Base-by-base conservation (phyloP, 2,888 invertebrate species). In the Mycalesis mineus region DNA sequence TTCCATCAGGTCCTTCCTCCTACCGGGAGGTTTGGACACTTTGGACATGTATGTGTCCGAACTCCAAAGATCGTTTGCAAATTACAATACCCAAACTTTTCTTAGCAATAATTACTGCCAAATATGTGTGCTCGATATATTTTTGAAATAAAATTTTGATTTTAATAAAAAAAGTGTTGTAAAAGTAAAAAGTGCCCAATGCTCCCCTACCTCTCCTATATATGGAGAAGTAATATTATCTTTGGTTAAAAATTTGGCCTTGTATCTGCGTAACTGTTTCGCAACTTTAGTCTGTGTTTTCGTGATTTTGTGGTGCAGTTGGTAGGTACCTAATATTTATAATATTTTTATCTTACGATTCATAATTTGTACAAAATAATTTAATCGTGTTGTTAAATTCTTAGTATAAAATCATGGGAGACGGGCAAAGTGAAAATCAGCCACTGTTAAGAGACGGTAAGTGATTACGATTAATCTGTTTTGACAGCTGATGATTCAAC, bases 351-450 rank as follows among this genome's bases (percentile, higher is more conserved):
- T 61, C 45, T 57, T 58, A 63, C 57, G 49, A 67, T 57, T 66
- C 52, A 56, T 63, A 60, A 58, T 64, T 65, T 60, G 56, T 58
- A 58, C 62, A 60, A 58, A 63, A 60, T 62, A 63, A 58, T 73
- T 76, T 70, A 68, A 73, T 54, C 70, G 65, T 64, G 61, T 39
- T 66, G 58, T 61, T 68, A 69, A 67, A 60, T 54, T 39, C 49
- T 56, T 40, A 63, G 51, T 61, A 57, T 60, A 62, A 42, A 61
- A 81, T 61, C 68, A 93, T 93, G 93, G 93, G 92, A 60, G 93
- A 93, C 82, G 91, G 91, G 62, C 92, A 92, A 75, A 90, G 84
- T 72, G 93, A 93, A 87, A 91, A 89, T 76, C 92, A 92, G 73
- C 91, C 92, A 64, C 87, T 93, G 62, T 77, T 93, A 62, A 74